Evolutionary conservation across 2,113 vertebrate species (phyloP).

Genomic region (Lophochroa leadbeateri): DNA sequence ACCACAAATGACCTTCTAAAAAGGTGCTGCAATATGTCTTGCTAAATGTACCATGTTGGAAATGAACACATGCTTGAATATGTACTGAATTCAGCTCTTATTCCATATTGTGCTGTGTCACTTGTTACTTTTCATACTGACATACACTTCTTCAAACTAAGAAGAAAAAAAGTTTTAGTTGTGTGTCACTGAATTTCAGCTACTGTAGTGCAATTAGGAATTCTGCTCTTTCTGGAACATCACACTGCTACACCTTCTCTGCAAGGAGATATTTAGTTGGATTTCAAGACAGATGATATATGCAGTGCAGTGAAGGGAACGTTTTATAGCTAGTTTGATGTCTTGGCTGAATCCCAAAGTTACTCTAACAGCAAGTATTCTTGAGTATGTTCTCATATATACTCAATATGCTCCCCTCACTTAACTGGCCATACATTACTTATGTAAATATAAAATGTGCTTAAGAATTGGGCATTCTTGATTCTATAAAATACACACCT

Average conservation of each 20-base stretch:
- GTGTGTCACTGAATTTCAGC: constrained; percentile 58
- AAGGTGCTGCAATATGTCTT: constrained; percentile 41
- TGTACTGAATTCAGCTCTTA: constrained; percentile 13
- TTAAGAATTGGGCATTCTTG: constrained; percentile 21
- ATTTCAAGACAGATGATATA: constrained; percentile 57
- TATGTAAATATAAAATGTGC: constrained; percentile 52
- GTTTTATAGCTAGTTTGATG: constrained; percentile 44
- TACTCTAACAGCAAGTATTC: constrained; percentile 3
- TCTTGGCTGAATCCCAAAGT: neutral
- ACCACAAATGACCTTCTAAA: constrained; percentile 61
- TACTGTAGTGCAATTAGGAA: constrained; percentile 37
- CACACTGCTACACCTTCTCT: constrained; percentile 7
- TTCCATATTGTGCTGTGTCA: neutral
- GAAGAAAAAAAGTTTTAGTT: constrained; percentile 39
- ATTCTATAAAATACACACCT: constrained; percentile 36
- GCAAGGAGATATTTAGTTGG: constrained; percentile 15
- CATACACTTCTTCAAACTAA: neutral
- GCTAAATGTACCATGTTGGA: constrained; percentile 52
- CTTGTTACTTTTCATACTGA: constrained; percentile 3
- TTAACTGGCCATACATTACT: constrained; percentile 43
- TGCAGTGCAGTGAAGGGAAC: constrained; percentile 52
- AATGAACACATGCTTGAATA: constrained; percentile 52
- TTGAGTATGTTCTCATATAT: neutral
- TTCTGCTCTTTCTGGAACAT: constrained; percentile 20
- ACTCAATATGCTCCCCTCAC: neutral